Evolutionary conservation across 2,113 vertebrate genomes (phyloP).

Genomic region (Microtus richardsoni): DNA sequence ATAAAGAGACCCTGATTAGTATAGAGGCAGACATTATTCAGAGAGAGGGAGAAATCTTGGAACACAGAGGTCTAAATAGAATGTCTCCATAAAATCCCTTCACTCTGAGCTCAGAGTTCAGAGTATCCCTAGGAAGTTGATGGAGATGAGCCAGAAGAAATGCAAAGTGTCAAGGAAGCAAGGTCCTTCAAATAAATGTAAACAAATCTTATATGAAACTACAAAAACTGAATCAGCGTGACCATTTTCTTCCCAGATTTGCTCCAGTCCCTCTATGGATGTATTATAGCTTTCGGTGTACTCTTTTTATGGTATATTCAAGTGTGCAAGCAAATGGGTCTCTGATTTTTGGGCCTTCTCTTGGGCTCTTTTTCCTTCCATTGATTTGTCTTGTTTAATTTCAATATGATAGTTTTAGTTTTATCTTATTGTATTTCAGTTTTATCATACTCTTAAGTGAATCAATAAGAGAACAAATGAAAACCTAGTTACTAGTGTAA

Average conservation of each 20-base stretch:
- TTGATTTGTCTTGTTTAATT: not conserved
- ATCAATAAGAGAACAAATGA: not conserved
- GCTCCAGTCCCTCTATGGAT: not conserved
- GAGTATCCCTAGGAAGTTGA: too few species aligned
- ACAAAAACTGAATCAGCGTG: not conserved
- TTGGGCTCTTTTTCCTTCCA: too few species aligned
- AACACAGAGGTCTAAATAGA: not conserved
- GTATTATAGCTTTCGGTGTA: not conserved
- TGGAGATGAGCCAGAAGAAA: not conserved
- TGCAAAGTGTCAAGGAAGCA: not conserved
- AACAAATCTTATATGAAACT: not conserved
- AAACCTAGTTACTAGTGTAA: not conserved
- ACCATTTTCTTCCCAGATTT: not conserved
- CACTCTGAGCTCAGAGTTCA: not conserved
- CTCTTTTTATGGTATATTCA: too few species aligned
- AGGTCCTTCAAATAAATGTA: not conserved
- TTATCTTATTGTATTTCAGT: not conserved
- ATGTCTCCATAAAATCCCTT: not conserved
- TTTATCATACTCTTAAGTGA: not conserved
- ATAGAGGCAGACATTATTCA: too few species aligned
- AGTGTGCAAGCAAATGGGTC: not conserved
- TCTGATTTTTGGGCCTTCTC: not conserved
- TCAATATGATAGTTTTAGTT: not conserved
- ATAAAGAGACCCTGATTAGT: not conserved
- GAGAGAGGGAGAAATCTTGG: too few species aligned